phyloP scores from a whole-genome alignment of 2,888 invertebrate genomes.

The Agonum fuliginosum region DNA sequence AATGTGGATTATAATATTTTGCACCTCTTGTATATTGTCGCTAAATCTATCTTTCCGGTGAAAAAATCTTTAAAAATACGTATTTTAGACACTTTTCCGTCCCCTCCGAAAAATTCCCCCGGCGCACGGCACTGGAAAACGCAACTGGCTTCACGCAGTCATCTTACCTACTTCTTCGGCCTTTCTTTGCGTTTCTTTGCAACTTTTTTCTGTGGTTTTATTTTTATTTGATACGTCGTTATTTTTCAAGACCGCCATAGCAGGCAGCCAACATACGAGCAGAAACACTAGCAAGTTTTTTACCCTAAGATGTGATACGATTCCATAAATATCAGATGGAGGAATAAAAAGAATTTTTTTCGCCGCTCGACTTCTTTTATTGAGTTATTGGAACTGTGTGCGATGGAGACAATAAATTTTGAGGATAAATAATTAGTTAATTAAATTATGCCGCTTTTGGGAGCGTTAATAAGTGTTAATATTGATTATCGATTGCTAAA shows the following conservation, averaged over 20 bases:
- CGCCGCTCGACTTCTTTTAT: neutral
- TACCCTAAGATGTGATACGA: constrained; percentile 9
- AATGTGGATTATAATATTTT: too few relatives aligned
- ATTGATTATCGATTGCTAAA: constrained; percentile 9
- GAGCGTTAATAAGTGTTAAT: too few relatives aligned
- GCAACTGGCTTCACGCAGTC: constrained; percentile 25
- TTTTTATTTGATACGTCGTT: constrained; percentile 68
- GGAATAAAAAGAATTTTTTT: constrained; percentile 10
- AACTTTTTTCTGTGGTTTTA: constrained; percentile 64
- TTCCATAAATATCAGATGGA: constrained; percentile 43
- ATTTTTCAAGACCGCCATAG: constrained; percentile 67
- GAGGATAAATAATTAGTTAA: too few relatives aligned
- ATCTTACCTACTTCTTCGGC: constrained; percentile 31
- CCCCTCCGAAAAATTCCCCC: neutral
- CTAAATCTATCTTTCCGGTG: too few relatives aligned
- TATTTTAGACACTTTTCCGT: neutral
- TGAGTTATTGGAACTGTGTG: constrained; percentile 34
- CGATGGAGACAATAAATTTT: too few relatives aligned
- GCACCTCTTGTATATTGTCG: too few relatives aligned
- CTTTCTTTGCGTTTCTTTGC: constrained; percentile 33
- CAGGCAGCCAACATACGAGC: constrained; percentile 1
- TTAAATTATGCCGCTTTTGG: neutral
- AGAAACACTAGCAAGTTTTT: constrained; percentile 40
- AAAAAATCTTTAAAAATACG: neutral
- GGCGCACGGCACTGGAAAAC: constrained; percentile 15